These are phyloP conservation scores for Ciconia boyciana DNA, from an alignment of 2,113 vertebrate species.

Conservation along the genomic window DNA sequence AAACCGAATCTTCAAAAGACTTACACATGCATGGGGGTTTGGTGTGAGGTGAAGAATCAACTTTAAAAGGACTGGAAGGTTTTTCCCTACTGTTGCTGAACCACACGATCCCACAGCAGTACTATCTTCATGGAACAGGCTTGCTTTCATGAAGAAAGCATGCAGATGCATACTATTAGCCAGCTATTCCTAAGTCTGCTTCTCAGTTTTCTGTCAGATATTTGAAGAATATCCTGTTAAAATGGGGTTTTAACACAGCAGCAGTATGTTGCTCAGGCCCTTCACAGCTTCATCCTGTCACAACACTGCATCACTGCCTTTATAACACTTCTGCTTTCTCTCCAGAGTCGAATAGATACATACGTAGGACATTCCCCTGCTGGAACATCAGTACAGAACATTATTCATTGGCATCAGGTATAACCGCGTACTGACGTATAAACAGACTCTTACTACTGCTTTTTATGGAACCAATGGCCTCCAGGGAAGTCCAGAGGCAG, in stretches of 20 bases:
- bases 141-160: neutral
- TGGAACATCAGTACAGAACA: slow-evolving; percentile 23
- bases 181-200: neutral
- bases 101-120: neutral
- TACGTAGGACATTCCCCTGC: slow-evolving; percentile 24
- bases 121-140: neutral
- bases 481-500: neutral
- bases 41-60: neutral
- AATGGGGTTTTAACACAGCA: neutral
- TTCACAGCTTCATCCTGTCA: neutral
- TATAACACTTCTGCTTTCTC: neutral
- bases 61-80: neutral
- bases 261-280: neutral
- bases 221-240: neutral
- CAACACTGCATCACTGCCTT: neutral
- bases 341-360: neutral
- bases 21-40: neutral
- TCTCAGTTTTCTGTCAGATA: neutral
- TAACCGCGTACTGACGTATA: fast-evolving
- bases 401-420: slow-evolving; percentile 54
- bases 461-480: neutral
- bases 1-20: neutral
- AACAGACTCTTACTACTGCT: neutral
- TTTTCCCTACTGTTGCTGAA: neutral
- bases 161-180: neutral